Percentiles rank a stretch among this genome's conserved stretches.
phyloP scores from a whole-genome alignment of 2,797 vertebrate genomes.

The Yasuhikotakia modesta region DNA sequence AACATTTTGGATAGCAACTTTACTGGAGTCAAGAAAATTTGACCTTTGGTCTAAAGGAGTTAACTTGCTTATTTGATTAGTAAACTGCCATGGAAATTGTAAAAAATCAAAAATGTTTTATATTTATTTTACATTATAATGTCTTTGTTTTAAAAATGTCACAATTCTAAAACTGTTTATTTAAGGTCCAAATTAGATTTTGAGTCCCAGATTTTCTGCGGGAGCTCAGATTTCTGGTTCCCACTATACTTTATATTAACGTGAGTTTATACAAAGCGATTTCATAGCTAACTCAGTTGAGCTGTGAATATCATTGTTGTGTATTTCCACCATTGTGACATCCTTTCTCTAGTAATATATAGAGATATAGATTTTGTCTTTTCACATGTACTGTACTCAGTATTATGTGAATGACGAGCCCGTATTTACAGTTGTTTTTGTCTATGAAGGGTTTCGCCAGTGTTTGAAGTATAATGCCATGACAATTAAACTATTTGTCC shows the following conservation, averaged over 20 bases:
- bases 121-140: not conserved
- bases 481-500: slow-evolving; percentile 25
- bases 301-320: not conserved
- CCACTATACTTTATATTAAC: not conserved
- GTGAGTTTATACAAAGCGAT: not conserved
- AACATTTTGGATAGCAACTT: not conserved
- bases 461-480: slow-evolving; percentile 52
- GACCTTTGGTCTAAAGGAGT: not conserved
- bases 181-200: not conserved
- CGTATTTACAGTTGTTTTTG: slow-evolving; percentile 10
- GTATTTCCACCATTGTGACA: not conserved
- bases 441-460: slow-evolving; percentile 63
- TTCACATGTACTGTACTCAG: slow-evolving; percentile 3
- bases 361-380: not conserved
- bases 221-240: not conserved
- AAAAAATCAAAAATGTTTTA: not conserved
- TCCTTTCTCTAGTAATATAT: not conserved
- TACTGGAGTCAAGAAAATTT: not conserved
- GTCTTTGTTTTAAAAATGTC: not conserved
- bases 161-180: not conserved
- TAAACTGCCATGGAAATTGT: not conserved
- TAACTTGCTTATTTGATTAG: not conserved
- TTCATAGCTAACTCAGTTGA: not conserved
- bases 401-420: slow-evolving; percentile 5
- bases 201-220: not conserved